Percentiles rank a stretch among this genome's conserved stretches.
phyloP scores from a whole-genome alignment of 1,140 invertebrate species.

The Caerostris extrusa region DNA sequence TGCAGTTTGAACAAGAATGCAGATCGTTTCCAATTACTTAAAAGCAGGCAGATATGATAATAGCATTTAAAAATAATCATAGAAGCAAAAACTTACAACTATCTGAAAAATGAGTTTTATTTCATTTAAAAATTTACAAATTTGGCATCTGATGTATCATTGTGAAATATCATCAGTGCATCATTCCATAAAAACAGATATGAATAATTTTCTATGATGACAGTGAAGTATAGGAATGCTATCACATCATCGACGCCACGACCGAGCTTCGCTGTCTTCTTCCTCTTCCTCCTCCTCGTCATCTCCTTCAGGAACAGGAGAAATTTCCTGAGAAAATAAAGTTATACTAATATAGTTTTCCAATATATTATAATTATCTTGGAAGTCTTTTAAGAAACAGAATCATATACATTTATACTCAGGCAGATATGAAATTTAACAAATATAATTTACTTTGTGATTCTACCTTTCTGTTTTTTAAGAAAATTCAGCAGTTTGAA shows the following conservation, averaged over 20 bases:
- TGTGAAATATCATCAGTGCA: conserved; percentile 40
- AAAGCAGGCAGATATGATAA: too few species aligned
- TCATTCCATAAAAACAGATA: conserved; percentile 40
- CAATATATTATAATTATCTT: too few species aligned
- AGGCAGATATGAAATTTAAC: too few species aligned
- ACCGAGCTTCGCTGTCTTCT: conserved; percentile 84
- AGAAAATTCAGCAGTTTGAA: too few species aligned
- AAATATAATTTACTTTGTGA: too few species aligned
- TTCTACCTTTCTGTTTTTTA: too few species aligned
- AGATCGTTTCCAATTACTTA: too few species aligned
- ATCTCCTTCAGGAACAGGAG: conserved; percentile 79
- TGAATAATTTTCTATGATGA: conserved; percentile 31
- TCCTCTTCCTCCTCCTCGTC: conserved; percentile 84
- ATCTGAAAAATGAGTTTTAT: conserved; percentile 39
- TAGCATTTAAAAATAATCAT: neutral
- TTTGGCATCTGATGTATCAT: conserved; percentile 39
- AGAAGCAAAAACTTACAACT: neutral
- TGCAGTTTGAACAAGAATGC: too few species aligned
- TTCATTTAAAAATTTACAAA: conserved; percentile 59
- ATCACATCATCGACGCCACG: conserved; percentile 84
- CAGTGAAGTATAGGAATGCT: neutral
- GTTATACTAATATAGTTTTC: too few species aligned
- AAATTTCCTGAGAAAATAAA: neutral
- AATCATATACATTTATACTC: too few species aligned
- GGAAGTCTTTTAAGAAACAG: too few species aligned